These are phyloP conservation scores for Plotosus lineatus DNA, from an alignment of 2,113 vertebrate genomes.

Conservation along the genomic window DNA sequence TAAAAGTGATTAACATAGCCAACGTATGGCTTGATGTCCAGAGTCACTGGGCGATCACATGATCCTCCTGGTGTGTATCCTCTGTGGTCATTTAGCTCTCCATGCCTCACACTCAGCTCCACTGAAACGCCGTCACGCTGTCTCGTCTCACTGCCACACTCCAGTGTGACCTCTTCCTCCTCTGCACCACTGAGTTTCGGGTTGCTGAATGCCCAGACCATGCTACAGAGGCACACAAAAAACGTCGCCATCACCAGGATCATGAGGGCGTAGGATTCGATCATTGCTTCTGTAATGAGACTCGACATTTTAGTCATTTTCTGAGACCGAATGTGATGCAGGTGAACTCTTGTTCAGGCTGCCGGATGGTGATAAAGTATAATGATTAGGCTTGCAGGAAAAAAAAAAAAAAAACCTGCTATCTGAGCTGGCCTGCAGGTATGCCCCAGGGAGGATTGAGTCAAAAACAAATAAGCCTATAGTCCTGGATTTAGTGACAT, in stretches of 20 bases:
- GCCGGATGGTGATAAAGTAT: not conserved
- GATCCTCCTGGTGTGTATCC: conserved; percentile 53
- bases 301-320: conserved; percentile 63
- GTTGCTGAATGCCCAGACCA: conserved; percentile 79
- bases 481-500: not conserved
- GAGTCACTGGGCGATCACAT: conserved; percentile 46
- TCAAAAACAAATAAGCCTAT: not conserved
- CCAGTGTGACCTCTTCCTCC: conserved; percentile 50
- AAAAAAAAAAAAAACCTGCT: not conserved
- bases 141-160: conserved; percentile 12
- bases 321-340: not conserved
- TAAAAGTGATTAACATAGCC: conserved; percentile 13
- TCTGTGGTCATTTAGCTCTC: conserved; percentile 47
- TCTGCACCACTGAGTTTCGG: conserved; percentile 70
- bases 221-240: conserved; percentile 76
- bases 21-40: not conserved
- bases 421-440: conserved; percentile 12
- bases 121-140: conserved; percentile 29
- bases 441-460: not conserved
- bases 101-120: conserved; percentile 30
- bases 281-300: conserved; percentile 70
- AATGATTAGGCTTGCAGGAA: conserved; percentile 23
- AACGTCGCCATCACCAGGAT: conserved; percentile 74
- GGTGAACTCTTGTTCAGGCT: conserved; percentile 17
- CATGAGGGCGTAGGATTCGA: conserved; percentile 78